Evolutionary conservation across 2,113 vertebrate genomes (phyloP).

Genomic region (Suncus etruscus): DNA sequence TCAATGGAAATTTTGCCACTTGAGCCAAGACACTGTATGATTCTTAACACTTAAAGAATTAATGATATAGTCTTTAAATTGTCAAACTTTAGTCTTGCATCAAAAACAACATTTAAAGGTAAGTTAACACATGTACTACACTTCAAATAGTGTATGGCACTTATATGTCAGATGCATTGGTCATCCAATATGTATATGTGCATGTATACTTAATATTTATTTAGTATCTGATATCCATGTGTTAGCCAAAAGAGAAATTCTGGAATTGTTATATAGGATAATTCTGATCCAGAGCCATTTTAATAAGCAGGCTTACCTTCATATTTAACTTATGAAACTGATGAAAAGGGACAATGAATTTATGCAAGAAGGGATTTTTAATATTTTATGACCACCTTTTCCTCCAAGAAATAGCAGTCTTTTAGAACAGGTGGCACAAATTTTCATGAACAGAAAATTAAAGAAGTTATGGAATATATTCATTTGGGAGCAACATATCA

Average conservation of each 20-base stretch:
- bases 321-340: not conserved
- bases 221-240: not conserved
- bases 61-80: not conserved
- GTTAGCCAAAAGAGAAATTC: not conserved
- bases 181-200: not conserved
- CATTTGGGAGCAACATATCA: not conserved
- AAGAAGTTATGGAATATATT: not conserved
- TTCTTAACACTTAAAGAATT: not conserved
- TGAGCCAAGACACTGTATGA: not conserved
- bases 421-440: not conserved
- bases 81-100: not conserved
- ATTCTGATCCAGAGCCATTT: not conserved
- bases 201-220: not conserved
- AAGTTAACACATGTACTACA: not conserved
- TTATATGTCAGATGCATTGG: not conserved
- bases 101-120: not conserved
- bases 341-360: not conserved
- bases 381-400: not conserved
- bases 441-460: too few species aligned
- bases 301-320: not conserved
- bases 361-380: not conserved
- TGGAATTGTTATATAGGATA: not conserved
- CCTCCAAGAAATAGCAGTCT: not conserved
- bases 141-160: not conserved
- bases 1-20: not conserved